Evolutionary conservation across 1,140 invertebrate genomes (phyloP), one percentile per base, ranked within the genome.

Genomic region (Cyclargus thomasi): DNA sequence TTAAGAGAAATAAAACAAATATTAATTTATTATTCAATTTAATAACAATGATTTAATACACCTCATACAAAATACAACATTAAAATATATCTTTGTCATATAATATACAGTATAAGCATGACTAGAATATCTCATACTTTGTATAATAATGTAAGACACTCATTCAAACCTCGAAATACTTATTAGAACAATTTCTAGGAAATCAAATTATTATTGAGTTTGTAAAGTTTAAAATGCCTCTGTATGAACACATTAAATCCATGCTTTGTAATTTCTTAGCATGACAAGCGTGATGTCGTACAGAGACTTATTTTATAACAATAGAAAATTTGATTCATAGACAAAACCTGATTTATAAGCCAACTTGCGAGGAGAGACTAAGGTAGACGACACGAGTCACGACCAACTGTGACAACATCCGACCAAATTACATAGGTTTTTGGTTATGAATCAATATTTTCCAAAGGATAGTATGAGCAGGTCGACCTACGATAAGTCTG

Each of bases 21-120:
- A 47, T 47, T 1, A 47, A 23, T 23, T 1, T 23, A 62, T 14
- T 23, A 74, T 79, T 75, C 74, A 73, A 73, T 70, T 59, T 66
- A 68, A 74, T 82, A 88, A 84, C 78, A 82, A 77, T 74, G 20
- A 59, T 74, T 71, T 74, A 74, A 79, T 82, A 85, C 81, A 82
- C 66, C 78, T 75, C 74, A 82, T 87, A 85, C 80, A 83, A 87
- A 87, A 86, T 85, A 87, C 82, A 85, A 82, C 74, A 81, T 79
- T 82, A 70, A 74, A 74, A 74, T 71, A 72, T 72, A 64, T 67
- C 47, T 66, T 63, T 53, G 20, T 53, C 16, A 64, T 47, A n/a
- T 21, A 77, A 64, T 64, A 64, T 67, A 67, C 62, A 70, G 68
- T 70, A 67, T 14, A 70, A 63, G 65, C 47, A 53, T 59, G 55